Percentiles rank a stretch among this genome's conserved stretches.
These are phyloP conservation scores for Colletes collaris DNA, from an alignment of 2,888 invertebrate genomes.

Conservation along the genomic window DNA sequence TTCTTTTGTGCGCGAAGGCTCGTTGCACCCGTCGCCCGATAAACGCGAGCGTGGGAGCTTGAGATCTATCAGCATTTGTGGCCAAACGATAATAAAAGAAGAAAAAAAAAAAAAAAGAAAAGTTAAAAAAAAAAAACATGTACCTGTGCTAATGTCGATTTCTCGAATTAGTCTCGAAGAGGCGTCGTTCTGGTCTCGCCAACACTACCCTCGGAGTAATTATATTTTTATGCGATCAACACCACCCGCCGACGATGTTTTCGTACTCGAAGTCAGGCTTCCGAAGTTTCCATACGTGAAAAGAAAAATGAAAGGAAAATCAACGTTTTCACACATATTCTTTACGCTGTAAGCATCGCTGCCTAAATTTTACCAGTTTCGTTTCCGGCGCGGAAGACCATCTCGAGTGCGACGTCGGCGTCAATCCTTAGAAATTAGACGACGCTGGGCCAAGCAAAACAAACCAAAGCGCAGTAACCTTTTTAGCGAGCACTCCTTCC, in stretches of 20 bases:
- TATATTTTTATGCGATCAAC: conserved; percentile 52
- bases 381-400: not conserved
- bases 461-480: conserved; percentile 77
- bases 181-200: conserved; percentile 34
- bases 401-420: conserved; percentile 10
- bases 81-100: not conserved
- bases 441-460: conserved; percentile 62
- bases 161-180: conserved; percentile 39
- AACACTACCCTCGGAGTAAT: conserved; percentile 2
- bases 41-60: not conserved
- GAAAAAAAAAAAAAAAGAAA: conserved; percentile 1
- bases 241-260: conserved; percentile 4
- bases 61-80: conserved; percentile 1
- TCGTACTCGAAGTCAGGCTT: conserved; percentile 27
- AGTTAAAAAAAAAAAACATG: conserved; percentile 7
- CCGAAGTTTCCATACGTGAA: not conserved
- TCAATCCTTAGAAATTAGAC: conserved; percentile 4
- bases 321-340: too few species aligned
- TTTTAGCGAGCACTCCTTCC: conserved; percentile 74
- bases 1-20: conserved; percentile 67
- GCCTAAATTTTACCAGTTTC: not conserved
- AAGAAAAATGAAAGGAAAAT: too few species aligned
- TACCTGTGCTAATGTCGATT: conserved; percentile 45
- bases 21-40: not conserved
- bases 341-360: not conserved